Evolutionary conservation across 2,888 invertebrate genomes (phyloP).

Genomic region (Augiades crinisus): DNA sequence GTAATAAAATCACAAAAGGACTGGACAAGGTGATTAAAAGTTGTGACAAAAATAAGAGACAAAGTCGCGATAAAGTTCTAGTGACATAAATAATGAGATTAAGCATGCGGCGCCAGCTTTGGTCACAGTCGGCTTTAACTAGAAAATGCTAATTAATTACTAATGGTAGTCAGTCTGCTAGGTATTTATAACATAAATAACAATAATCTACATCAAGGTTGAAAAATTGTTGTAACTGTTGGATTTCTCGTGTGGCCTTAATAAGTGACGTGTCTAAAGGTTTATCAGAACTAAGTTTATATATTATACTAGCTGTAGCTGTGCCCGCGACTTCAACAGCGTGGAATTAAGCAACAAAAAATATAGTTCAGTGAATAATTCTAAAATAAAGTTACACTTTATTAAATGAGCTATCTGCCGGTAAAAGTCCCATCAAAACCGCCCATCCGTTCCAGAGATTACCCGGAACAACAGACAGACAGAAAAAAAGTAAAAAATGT

Average conservation of each 20-base stretch:
- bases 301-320: no score
- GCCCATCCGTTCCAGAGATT: no score
- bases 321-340: no score
- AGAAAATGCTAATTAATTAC: constrained; percentile 36
- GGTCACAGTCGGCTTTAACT: constrained; percentile 33
- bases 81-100: constrained; percentile 17
- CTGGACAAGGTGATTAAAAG: not conserved
- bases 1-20: no score
- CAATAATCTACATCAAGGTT: constrained; percentile 13
- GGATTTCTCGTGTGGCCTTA: not conserved
- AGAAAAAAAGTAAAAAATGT: no score
- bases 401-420: no score
- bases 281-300: not conserved
- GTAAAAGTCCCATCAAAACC: no score
- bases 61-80: not conserved
- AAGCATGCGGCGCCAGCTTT: constrained; percentile 32
- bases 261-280: not conserved
- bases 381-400: no score
- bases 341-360: no score
- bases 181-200: constrained; percentile 13
- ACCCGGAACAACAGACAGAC: no score
- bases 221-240: constrained; percentile 2
- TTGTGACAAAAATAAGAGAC: not conserved
- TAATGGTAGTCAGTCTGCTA: constrained; percentile 31
- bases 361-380: no score